These are phyloP conservation scores for Polypedilum pembai DNA, from an alignment of 1,140 invertebrate genomes.

Conservation along the genomic window DNA sequence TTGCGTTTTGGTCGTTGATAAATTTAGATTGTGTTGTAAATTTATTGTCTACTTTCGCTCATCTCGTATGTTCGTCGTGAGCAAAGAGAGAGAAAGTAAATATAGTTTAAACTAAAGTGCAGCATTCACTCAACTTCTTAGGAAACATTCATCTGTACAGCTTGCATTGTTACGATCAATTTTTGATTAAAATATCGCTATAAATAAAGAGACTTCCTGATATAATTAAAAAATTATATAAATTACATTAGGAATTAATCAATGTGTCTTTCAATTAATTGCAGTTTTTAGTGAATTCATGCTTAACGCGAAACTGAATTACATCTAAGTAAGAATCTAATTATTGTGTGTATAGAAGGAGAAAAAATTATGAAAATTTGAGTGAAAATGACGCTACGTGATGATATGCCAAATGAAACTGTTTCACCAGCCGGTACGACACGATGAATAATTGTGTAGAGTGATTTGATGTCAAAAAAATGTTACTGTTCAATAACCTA, in stretches of 20 bases:
- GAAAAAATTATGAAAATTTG: constrained; percentile 22
- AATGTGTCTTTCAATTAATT: neutral
- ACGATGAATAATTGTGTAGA: neutral
- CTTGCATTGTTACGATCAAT: neutral
- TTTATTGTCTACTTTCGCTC: neutral
- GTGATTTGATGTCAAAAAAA: no score
- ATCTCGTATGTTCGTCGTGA: neutral
- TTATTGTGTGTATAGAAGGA: neutral
- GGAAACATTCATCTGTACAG: no score
- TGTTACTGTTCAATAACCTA: neutral
- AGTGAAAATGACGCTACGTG: neutral
- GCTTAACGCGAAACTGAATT: constrained; percentile 9
- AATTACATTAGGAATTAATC: neutral
- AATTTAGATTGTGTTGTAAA: neutral
- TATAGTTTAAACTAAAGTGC: neutral
- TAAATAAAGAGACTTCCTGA: neutral
- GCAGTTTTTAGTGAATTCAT: neutral
- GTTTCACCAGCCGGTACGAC: neutral
- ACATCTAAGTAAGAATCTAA: neutral
- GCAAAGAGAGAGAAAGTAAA: neutral
- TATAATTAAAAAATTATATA: neutral
- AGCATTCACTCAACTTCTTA: neutral
- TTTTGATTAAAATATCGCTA: neutral
- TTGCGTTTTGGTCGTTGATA: neutral
- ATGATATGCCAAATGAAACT: neutral